Conservation (phyloP, 2,888 invertebrate genomes). For the Eupithecia subfuscata region DNA sequence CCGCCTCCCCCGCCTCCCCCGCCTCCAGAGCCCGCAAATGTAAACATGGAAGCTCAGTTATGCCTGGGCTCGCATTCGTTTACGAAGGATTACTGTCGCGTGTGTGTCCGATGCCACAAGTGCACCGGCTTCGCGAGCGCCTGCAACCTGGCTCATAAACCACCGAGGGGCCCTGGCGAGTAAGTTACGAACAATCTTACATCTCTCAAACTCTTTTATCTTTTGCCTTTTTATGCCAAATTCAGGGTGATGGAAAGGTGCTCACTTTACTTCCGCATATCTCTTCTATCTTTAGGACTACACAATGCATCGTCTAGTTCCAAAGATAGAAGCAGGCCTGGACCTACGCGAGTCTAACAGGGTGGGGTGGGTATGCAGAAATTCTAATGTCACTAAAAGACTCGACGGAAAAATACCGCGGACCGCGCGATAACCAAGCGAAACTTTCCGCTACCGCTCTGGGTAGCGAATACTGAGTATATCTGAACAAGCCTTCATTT, state of each 20-base stretch:
- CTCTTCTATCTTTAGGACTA: background rate
- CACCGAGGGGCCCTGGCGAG: slow-evolving; percentile 94
- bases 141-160: slow-evolving; percentile 83
- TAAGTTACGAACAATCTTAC: slow-evolving; percentile 80
- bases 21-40: slow-evolving; percentile 38
- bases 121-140: slow-evolving; percentile 96
- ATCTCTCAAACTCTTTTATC: background rate
- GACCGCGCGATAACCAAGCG: too few relatives aligned
- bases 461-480: too few relatives aligned
- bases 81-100: slow-evolving; percentile 92
- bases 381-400: too few relatives aligned
- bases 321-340: too few relatives aligned
- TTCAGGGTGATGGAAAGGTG: too few relatives aligned
- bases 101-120: slow-evolving; percentile 95
- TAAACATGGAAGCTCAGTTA: slow-evolving; percentile 62
- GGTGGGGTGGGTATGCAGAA: too few relatives aligned
- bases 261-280: background rate
- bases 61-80: slow-evolving; percentile 90
- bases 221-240: background rate
- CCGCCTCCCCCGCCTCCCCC: background rate
- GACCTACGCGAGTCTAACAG: too few relatives aligned
- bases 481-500: background rate
- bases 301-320: too few relatives aligned
- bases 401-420: too few relatives aligned
- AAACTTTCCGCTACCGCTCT: too few relatives aligned